Evolutionary conservation across 2,797 vertebrate genomes (phyloP), one percentile per base, ranked within the genome.

Genomic region (Dipus sagitta): DNA sequence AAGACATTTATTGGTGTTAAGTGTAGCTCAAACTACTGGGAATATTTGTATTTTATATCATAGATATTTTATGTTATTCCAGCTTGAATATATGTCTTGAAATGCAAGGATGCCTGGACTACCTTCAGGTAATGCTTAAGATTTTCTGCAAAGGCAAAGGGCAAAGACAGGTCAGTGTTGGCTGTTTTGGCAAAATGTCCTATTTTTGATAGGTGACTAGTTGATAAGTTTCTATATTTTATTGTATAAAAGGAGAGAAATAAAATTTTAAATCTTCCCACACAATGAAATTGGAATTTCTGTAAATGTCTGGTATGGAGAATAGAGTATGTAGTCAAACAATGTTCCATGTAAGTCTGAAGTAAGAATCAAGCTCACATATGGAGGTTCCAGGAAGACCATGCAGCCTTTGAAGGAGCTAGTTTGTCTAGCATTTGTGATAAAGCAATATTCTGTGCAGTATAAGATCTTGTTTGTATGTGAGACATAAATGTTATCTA

Each of bases 241-340:
- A 34, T 42, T 87, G 34, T 92, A 60, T 77, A 83, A 86, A 84
- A 76, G 18, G n/a, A 77, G 83, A 20, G 83, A 93, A 76, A 67
- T 79, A 85, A n/a, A 64, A 26, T 71, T 92, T 92, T 9, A 78
- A 70, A 95, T 60, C 2, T 38, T 3, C 9, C 26, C 74, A 91
- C 88, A 28, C 30, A 86, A 30, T 77, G 77, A 93, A 80, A 79
- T 64, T 71, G 24, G 52, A 89, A 13, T 8, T 47, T 34, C 6
- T 6, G 2, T 84, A 92, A 86, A 15, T 90, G 30, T 30, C 34
- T 54, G 20, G 54, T 60, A 71, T 38, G 7, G 23, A 86, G 86
- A 92, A 80, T 10, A 80, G 24, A 83, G 79, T 76, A 78, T 86
- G 62, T 67, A 76, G 8, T 58, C 7, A 67, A 90, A 82, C 18